These are phyloP conservation scores for Strongylocentrotus purpuratus DNA, from an alignment of 35 echinoderm and acorn worm genomes.

Conservation along the genomic window DNA sequence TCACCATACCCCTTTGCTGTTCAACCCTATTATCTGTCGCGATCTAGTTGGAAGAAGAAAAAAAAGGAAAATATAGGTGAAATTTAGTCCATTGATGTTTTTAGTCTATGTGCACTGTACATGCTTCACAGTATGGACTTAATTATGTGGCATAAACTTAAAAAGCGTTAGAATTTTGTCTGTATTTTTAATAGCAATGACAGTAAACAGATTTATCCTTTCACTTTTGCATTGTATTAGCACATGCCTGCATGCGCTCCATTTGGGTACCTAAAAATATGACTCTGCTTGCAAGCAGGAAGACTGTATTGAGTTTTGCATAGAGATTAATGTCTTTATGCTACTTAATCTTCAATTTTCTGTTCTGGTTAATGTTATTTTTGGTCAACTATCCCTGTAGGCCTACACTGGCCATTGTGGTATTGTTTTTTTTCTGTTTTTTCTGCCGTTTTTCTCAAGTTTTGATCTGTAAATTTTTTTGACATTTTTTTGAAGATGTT, in stretches of 20 bases:
- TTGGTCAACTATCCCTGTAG: not conserved
- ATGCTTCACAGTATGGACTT: not conserved
- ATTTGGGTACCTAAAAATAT: not conserved
- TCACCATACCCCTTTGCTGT: not conserved
- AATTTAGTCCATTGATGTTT: not conserved
- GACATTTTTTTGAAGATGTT: conserved; percentile 50
- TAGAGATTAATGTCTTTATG: not conserved
- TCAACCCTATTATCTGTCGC: not conserved
- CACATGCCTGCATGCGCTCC: not conserved
- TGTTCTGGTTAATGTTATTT: not conserved
- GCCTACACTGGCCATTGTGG: not conserved
- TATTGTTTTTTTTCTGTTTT: not conserved
- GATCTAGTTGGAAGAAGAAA: not conserved
- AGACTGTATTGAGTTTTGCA: not conserved
- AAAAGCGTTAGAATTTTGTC: not conserved
- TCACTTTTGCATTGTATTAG: too few relatives aligned
- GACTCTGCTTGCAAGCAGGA: not conserved
- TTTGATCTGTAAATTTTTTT: conserved; percentile 44
- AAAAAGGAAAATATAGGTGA: not conserved
- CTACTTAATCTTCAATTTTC: not conserved
- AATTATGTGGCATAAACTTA: not conserved
- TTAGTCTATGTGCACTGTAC: not conserved
- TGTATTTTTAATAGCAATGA: not conserved
- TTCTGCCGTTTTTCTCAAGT: conserved; percentile 39
- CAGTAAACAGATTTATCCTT: not conserved